phyloP scores from a whole-genome alignment of 2,113 vertebrate species.

The Emydocephalus ijimae region DNA sequence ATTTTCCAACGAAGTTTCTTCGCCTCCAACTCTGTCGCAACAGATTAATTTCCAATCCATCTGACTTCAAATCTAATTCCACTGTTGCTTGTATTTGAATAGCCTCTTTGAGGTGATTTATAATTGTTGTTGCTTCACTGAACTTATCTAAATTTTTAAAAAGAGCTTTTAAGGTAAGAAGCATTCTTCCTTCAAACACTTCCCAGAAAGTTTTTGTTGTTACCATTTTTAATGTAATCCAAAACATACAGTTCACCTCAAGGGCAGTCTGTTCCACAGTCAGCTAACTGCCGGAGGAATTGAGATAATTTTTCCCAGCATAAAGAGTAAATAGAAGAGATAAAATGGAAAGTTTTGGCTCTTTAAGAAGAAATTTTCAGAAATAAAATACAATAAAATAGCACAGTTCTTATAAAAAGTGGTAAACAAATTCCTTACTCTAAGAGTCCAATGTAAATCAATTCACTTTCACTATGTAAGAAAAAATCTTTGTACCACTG shows the following conservation, averaged over 20 bases:
- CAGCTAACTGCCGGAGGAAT: not conserved
- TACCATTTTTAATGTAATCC: not conserved
- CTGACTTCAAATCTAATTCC: not conserved
- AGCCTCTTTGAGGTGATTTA: not conserved
- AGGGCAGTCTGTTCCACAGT: not conserved
- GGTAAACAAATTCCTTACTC: not conserved
- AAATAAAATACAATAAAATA: not conserved
- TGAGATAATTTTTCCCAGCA: not conserved
- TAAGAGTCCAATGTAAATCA: not conserved
- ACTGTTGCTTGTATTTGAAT: not conserved
- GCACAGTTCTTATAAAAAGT: not conserved
- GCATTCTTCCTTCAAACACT: not conserved
- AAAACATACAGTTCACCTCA: not conserved
- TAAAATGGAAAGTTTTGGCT: not conserved
- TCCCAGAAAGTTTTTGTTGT: not conserved
- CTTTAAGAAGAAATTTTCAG: not conserved
- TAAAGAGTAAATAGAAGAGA: not conserved
- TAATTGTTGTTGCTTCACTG: not conserved
- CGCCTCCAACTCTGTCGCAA: not conserved
- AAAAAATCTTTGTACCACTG: not conserved
- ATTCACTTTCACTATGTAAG: not conserved
- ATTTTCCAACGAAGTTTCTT: not conserved
- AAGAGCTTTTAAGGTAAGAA: not conserved
- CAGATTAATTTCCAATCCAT: not conserved
- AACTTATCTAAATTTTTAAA: not conserved